Percentiles rank a stretch among this genome's conserved stretches.
Conservation (phyloP, 2,113 vertebrate species). For the Dinomys branickii region DNA sequence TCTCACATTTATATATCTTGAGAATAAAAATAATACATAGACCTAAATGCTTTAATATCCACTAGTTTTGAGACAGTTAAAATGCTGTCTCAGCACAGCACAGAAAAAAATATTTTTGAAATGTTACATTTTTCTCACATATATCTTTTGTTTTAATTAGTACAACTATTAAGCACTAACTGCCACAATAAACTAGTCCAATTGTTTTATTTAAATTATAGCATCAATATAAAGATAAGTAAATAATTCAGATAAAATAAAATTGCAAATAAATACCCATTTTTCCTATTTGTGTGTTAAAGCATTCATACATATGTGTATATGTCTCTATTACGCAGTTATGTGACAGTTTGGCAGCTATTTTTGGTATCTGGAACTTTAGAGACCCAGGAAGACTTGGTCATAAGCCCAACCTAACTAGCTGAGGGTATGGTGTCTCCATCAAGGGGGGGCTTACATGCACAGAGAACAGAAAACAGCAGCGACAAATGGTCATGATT, state of each 20-base stretch:
- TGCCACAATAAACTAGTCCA: too few relatives aligned
- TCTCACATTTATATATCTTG: not conserved
- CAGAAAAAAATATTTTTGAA: too few relatives aligned
- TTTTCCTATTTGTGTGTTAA: not conserved
- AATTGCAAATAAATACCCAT: too few relatives aligned
- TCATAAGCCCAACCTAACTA: not conserved
- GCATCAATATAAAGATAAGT: too few relatives aligned
- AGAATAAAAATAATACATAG: not conserved
- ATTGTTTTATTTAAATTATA: too few relatives aligned
- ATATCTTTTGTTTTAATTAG: too few relatives aligned
- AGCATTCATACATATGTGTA: not conserved
- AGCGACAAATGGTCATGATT: accelerated
- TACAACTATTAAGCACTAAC: too few relatives aligned
- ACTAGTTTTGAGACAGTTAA: too few relatives aligned
- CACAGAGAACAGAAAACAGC: not conserved
- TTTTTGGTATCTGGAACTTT: not conserved
- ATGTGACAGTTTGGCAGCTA: not conserved
- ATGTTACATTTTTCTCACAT: too few relatives aligned
- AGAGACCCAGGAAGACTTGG: not conserved
- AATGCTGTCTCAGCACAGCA: too few relatives aligned
- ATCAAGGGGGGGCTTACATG: not conserved
- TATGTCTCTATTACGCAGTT: not conserved
- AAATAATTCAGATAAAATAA: too few relatives aligned
- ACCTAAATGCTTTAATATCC: not conserved
- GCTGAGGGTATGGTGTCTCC: too few relatives aligned